phyloP scores from a whole-genome alignment of 2,888 invertebrate genomes.

The Syrista parreyssii region DNA sequence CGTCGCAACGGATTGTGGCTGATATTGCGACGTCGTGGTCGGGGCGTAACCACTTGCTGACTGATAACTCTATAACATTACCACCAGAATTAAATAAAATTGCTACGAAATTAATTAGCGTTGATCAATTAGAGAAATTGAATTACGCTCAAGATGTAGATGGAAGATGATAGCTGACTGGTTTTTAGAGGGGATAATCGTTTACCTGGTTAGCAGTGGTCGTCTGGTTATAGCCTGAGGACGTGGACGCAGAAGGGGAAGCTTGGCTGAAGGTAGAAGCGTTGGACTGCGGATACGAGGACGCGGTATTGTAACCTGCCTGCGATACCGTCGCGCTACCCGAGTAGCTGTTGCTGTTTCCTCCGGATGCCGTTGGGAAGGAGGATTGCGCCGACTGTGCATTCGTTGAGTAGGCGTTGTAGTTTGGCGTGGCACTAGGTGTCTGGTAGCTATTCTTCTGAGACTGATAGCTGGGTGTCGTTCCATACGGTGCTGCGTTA shows the following conservation, averaged over 20 bases:
- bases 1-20: slow-evolving; percentile 55
- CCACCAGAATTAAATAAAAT: not conserved
- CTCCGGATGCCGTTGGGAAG: slow-evolving; percentile 69
- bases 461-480: slow-evolving; percentile 51
- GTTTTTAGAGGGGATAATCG: not conserved
- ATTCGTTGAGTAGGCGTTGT: slow-evolving; percentile 67
- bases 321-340: slow-evolving; percentile 57
- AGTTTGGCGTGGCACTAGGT: slow-evolving; percentile 56
- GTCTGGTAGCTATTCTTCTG: slow-evolving; percentile 66
- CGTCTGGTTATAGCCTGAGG: slow-evolving; percentile 58
- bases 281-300: slow-evolving; percentile 58
- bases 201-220: slow-evolving; percentile 58
- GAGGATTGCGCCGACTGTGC: slow-evolving; percentile 68
- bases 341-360: slow-evolving; percentile 65
- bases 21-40: slow-evolving; percentile 60
- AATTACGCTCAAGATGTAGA: not conserved
- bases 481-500: slow-evolving; percentile 40
- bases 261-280: slow-evolving; percentile 60
- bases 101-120: not conserved
- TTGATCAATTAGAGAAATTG: not conserved
- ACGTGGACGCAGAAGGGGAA: slow-evolving; percentile 54
- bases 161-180: not conserved
- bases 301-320: slow-evolving; percentile 54
- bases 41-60: slow-evolving; percentile 57
- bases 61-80: slow-evolving; percentile 53